A percentile compares a stretch with the other conserved stretches of the same genome.
These are phyloP conservation scores for Artibeus jamaicensis DNA, from an alignment of 2,797 vertebrate species.

Conservation along the genomic window DNA sequence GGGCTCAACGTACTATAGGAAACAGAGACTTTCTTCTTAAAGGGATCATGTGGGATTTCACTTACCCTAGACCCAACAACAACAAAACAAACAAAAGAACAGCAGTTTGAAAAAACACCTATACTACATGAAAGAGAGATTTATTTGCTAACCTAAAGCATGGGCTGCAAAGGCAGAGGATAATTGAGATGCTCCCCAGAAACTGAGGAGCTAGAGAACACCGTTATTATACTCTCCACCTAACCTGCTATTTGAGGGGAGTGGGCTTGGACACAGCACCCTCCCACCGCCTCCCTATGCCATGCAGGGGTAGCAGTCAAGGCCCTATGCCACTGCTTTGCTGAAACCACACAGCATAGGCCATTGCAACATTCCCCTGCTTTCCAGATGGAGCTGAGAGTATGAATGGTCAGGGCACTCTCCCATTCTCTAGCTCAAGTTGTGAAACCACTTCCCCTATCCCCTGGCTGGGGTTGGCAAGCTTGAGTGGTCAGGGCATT, in stretches of 20 bases:
- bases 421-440: not conserved
- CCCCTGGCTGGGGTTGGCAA: not conserved
- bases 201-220: not conserved
- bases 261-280: not conserved
- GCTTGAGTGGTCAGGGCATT: not conserved
- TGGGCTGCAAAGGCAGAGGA: not conserved
- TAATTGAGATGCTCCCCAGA: not conserved
- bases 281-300: not conserved
- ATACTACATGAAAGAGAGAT: not conserved
- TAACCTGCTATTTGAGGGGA: not conserved
- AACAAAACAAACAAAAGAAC: not conserved
- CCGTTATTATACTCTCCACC: not conserved
- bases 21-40: not conserved
- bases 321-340: not conserved
- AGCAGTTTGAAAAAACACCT: not conserved
- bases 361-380: not conserved
- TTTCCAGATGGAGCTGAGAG: not conserved
- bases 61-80: not conserved
- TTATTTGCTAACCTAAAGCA: not conserved
- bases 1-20: not conserved
- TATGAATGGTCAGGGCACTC: not conserved
- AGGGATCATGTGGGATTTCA: not conserved
- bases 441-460: not conserved
- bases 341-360: not conserved
- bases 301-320: not conserved